phyloP scores from a whole-genome alignment of 2,113 vertebrate species.

The Odocoileus hemionus region DNA sequence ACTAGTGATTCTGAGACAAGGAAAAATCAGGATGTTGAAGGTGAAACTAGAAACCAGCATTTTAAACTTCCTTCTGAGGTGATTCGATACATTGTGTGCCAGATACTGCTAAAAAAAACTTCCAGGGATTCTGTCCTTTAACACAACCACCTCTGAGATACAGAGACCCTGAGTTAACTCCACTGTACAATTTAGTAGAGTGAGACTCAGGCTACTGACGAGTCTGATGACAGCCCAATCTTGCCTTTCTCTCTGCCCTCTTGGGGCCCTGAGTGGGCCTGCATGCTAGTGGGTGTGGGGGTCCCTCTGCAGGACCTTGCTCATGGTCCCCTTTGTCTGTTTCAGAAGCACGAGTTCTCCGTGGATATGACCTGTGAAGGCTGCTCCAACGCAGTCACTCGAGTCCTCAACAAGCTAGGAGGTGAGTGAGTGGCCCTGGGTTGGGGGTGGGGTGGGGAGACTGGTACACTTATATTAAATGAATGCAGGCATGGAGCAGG shows the following conservation, averaged over 20 bases:
- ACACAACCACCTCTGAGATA: neutral
- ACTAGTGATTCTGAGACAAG: neutral
- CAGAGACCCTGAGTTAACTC: neutral
- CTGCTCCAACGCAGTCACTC: slow-evolving; percentile 90
- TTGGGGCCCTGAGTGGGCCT: neutral
- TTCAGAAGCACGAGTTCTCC: slow-evolving; percentile 94
- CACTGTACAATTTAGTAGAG: neutral
- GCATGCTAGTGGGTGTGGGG: neutral
- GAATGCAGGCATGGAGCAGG: neutral
- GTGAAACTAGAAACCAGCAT: neutral
- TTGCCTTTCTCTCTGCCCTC: neutral
- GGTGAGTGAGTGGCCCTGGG: slow-evolving; percentile 76
- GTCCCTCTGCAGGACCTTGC: neutral
- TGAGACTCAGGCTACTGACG: neutral
- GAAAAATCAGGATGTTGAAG: neutral
- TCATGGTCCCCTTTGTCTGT: neutral
- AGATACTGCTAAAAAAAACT: neutral
- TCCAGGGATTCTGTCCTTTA: neutral
- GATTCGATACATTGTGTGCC: neutral
- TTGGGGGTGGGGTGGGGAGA: neutral
- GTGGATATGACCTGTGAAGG: slow-evolving; percentile 97
- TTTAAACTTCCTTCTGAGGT: neutral
- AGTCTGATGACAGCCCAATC: neutral
- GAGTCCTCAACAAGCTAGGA: slow-evolving; percentile 89
- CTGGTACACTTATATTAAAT: neutral